phyloP scores from a whole-genome alignment of 2,113 vertebrate genomes.

The Sinosuthora webbiana region DNA sequence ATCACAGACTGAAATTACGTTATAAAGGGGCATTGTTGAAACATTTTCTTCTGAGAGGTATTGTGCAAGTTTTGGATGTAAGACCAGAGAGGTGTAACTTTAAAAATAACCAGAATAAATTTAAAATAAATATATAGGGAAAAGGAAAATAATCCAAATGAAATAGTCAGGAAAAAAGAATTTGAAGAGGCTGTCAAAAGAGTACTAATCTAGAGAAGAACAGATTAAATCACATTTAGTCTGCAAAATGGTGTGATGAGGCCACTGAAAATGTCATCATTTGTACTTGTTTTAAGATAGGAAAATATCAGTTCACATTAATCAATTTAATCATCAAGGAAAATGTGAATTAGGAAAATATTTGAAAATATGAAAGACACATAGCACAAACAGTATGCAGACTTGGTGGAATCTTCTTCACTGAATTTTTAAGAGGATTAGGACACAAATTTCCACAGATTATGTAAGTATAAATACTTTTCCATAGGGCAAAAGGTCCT shows the following conservation, averaged over 20 bases:
- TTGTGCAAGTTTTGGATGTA: not conserved
- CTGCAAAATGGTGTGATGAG: not conserved
- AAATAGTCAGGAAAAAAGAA: not conserved
- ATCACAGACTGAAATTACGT: rapidly evolving
- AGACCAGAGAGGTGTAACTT: not conserved
- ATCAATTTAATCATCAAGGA: not conserved
- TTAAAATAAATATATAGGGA: not conserved
- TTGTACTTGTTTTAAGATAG: not conserved
- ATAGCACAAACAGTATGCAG: not conserved
- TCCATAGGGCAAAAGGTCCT: not conserved
- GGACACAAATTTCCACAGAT: not conserved
- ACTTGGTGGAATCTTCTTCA: not conserved
- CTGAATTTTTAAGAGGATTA: not conserved
- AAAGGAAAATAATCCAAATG: not conserved
- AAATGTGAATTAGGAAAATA: not conserved
- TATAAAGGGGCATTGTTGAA: not conserved
- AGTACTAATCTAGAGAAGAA: not conserved
- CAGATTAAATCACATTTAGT: not conserved
- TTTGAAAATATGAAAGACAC: not conserved
- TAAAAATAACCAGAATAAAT: not conserved
- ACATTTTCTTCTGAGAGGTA: not conserved
- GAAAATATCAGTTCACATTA: not conserved
- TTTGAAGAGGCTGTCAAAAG: not conserved
- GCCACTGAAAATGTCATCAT: not conserved
- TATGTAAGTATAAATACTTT: not conserved